These are phyloP conservation scores for Drosophila sechellia DNA, from an alignment of 1,140 invertebrate genomes.

Conservation along the genomic window DNA sequence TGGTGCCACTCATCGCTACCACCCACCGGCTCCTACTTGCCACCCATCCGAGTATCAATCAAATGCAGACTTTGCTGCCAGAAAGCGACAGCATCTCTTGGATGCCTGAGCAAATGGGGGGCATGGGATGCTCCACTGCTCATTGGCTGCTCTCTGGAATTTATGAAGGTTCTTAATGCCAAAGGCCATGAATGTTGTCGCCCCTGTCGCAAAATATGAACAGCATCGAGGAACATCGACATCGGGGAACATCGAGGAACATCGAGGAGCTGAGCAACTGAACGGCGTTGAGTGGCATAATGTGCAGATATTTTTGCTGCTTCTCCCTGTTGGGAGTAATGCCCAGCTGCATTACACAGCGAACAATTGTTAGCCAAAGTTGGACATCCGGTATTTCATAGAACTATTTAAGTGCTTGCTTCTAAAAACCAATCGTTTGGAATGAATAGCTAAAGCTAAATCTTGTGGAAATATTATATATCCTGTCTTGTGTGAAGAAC, in stretches of 20 bases:
- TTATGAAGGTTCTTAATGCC: conserved; percentile 80
- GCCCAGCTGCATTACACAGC: conserved; percentile 1
- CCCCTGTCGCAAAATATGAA: conserved; percentile 59
- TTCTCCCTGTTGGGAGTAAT: conserved; percentile 35
- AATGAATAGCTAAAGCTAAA: no score
- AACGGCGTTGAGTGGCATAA: conserved; percentile 53
- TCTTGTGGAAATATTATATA: no score
- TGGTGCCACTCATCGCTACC: neutral
- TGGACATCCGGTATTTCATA: neutral
- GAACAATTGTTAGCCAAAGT: neutral
- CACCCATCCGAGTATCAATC: conserved; percentile 74
- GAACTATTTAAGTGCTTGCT: no score
- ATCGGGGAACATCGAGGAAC: conserved; percentile 5
- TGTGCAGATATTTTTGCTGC: conserved; percentile 42
- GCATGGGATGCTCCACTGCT: conserved; percentile 16
- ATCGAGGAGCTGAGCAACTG: neutral
- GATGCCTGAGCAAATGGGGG: neutral
- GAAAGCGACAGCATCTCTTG: conserved; percentile 18
- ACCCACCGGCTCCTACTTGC: neutral
- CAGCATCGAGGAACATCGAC: conserved; percentile 30
- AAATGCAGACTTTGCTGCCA: conserved; percentile 67
- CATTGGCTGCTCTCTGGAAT: conserved; percentile 68
- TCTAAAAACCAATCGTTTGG: no score
- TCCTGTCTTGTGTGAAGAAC: no score
- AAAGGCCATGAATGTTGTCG: conserved; percentile 78